Evolutionary conservation across 2,797 vertebrate genomes (phyloP), one percentile per base, ranked within the genome.

Genomic region (Parauchenoglanis ngamensis): DNA sequence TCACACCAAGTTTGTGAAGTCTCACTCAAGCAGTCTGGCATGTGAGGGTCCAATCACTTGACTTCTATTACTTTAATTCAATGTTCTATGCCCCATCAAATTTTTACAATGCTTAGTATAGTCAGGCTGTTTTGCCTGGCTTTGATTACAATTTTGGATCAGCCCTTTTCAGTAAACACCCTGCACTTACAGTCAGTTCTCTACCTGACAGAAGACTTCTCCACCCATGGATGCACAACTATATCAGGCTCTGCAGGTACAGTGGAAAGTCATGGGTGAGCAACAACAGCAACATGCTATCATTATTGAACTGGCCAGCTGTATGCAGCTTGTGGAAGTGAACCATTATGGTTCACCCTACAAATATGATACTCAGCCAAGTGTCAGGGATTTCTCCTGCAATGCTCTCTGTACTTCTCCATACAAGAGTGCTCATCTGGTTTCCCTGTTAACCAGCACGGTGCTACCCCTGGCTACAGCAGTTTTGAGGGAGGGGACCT

Each of bases 91-190:
- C 52, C 76, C 2, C 46, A 2, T 54, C 25, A 56, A 11, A 2
- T 31, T 78, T 49, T n/a, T 23, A 23, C 73, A 54, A 15, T 54
- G 49, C 73, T 52, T 10, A 28, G 52, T 78, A 56, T 19, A 35
- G n/a, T 56, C 54, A 35, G 49, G 49, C 5, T 80, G 11, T 63
- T 82, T 82, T 46, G 31, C 54, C 77, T 49, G 44, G 25, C 56
- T 81, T 63, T 63, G 35, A 65, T 46, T n/a, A 49, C 12, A 44
- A n/a, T 65, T 82, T 65, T 28, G 44, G 79, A 65, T 10, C 59
- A 65, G 79, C 79, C 59, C 79, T 46, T 63, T 46, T 63, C 25
- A 65, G 79, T 82, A 65, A 82, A 63, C 78, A 61, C 57, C 78
- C 57, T 81, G 11, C 23, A 13, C 56, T 44, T 63, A n/a, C 35